Evolutionary conservation across 2,113 vertebrate species (phyloP), one percentile per base, ranked within the genome.

Genomic region (Alaudala cheleensis): DNA sequence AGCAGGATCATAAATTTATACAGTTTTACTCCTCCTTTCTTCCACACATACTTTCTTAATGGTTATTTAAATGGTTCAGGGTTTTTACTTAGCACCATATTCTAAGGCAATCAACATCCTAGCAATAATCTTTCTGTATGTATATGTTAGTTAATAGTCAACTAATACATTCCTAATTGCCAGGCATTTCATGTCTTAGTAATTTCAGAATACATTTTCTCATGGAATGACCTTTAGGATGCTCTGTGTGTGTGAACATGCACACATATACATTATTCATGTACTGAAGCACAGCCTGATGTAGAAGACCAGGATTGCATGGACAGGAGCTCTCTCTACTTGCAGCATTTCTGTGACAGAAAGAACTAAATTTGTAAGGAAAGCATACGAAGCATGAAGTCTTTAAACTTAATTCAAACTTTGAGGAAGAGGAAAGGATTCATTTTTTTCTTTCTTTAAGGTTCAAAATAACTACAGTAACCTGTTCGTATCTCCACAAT

Each of bases 341-440:
- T 79, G 28, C 25, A 79, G 29, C 4, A 4, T n/a, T 88, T 65
- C 62, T 80, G 16, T 81, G 25, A 53, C 7, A 47, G 26, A 58
- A 85, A 78, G 6, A 62, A 42, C 12, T 50, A 25, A 54, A 79
- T 42, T 22, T 50, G 0, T 26, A 45, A 34, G 12, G 29, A 74
- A 61, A 8, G 4, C 1, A n/a, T 37, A 20, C 0, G 10, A 37
- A 51, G 1, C 42, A 47, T 22, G 17, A 40, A 10, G 28, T 18
- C 17, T 37, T 81, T 49, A 87, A 84, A 22, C 4, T 29, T 56
- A 64, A 67, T 71, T 62, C 33, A 79, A 5, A 5, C 18, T 81
- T 79, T 61, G 22, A n/a, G 16, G 77, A 56, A 62, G 24, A 67
- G 7, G 5, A 18, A 50, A 77, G 26, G 9, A 54, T 81, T 74